These are phyloP conservation scores for Limenitis camilla DNA, from an alignment of 2,888 invertebrate species.

Conservation along the genomic window DNA sequence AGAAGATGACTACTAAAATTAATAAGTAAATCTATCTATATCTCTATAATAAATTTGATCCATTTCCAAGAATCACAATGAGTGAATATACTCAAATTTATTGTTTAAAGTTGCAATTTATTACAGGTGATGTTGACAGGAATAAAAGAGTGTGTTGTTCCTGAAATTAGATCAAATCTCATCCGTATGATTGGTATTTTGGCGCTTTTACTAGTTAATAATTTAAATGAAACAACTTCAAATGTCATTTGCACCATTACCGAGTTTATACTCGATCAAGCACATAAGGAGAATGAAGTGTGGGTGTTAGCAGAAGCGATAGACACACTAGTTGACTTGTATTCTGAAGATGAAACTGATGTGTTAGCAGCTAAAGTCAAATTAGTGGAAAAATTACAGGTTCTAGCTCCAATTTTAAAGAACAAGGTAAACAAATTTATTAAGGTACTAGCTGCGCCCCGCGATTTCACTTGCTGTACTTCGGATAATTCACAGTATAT, in stretches of 20 bases:
- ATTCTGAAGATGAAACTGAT: conserved; percentile 84
- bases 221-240: conserved; percentile 49
- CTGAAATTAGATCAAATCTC: conserved; percentile 75
- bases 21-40: too few species aligned
- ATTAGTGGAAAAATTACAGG: conserved; percentile 75
- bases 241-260: conserved; percentile 64
- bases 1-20: too few species aligned
- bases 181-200: conserved; percentile 75
- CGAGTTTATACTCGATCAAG: conserved; percentile 76
- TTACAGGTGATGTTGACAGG: conserved; percentile 71
- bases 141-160: conserved; percentile 65
- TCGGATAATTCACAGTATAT: too few species aligned
- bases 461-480: too few species aligned
- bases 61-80: not conserved
- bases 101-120: not conserved
- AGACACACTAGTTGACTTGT: conserved; percentile 84
- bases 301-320: conserved; percentile 84
- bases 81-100: not conserved
- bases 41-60: too few species aligned
- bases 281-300: conserved; percentile 76
- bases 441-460: too few species aligned
- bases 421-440: conserved; percentile 75
- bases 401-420: conserved; percentile 76
- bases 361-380: conserved; percentile 76
- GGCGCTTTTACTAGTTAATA: conserved; percentile 63